Percentiles rank a stretch among this genome's conserved stretches.
Evolutionary conservation across 35 echinoderm and acorn worm genomes (phyloP).

Genomic region (Hemicentrotus pulcherrimus): DNA sequence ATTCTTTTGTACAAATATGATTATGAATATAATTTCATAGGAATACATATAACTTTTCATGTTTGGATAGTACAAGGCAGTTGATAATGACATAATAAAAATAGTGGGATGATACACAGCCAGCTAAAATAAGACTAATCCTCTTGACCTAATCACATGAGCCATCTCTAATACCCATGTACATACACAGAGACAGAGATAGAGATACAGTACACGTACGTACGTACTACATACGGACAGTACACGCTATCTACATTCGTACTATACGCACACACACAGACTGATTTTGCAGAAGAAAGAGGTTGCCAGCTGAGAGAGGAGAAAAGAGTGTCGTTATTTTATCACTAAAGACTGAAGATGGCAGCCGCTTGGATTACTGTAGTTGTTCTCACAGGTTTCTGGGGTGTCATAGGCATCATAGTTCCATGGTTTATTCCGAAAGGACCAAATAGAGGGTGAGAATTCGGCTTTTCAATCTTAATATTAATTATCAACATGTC

Average conservation of each 20-base stretch:
- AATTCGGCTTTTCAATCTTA: not conserved
- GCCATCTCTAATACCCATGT: not conserved
- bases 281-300: too few species aligned
- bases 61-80: not conserved
- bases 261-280: too few species aligned
- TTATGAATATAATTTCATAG: too few species aligned
- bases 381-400: conserved; percentile 32
- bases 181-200: too few species aligned
- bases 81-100: not conserved
- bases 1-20: too few species aligned
- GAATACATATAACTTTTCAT: not conserved
- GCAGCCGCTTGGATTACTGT: conserved; percentile 38
- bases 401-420: conserved; percentile 32
- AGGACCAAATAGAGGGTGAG: conserved; percentile 43
- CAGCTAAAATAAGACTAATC: not conserved
- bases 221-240: too few species aligned
- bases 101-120: not conserved
- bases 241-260: too few species aligned
- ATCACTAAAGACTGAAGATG: not conserved
- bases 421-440: conserved; percentile 41
- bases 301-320: too few species aligned
- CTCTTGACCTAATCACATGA: not conserved
- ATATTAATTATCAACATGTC: too few species aligned
- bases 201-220: too few species aligned
- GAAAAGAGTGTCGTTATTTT: too few species aligned